Base-by-base conservation (phyloP, 2,113 vertebrate species). In the Pontoporia blainvillei region DNA sequence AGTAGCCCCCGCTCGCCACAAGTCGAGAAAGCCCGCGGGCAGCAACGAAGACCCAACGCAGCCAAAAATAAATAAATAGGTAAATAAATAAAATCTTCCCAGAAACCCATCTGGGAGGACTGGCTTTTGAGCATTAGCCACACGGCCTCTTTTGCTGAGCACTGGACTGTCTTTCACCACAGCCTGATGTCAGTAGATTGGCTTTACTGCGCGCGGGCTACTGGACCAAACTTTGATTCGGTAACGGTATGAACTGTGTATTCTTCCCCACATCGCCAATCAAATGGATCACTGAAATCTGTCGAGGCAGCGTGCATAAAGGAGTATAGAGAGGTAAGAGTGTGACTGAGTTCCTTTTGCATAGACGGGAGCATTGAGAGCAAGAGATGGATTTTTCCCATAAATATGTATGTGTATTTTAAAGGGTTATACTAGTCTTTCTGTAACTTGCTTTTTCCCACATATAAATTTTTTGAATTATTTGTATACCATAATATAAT, bases 401-500 rank as follows among this genome's bases (percentile, higher is more conserved):
- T 87, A 78, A 83, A 83, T 64, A 76, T 5, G 8, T 78, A 44
- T 29, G 7, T 49, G 11, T 59, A 52, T 69, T 95, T 88, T 57
- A 67, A 87, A 95, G 25, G 23, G 49, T 59, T 41, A 20, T 72
- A 72, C 6, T 67, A 86, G 14, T 81, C 27, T 64, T 82, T 86
- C 17, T 92, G 8, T 79, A 66, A 81, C 62, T 90, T 92, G 76
- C 44, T 85, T 54, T 93, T 57, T 10, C 57, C 1, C 39, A 96
- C 2, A 75, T 71, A 39, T 44, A 83, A 81, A 44, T 61, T 8
- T 20, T 83, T 89, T 44, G 27, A 90, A 67, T 96, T 94, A 94
- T 86, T 61, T 89, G 14, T 23, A 95, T 46, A 41, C 27, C n/a
- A 54, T 64, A 6, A 84, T 61, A 83, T 31, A 6, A 4, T 73